Evolutionary conservation across 2,888 invertebrate genomes (phyloP).

Genomic region (Mimachlamys varia): DNA sequence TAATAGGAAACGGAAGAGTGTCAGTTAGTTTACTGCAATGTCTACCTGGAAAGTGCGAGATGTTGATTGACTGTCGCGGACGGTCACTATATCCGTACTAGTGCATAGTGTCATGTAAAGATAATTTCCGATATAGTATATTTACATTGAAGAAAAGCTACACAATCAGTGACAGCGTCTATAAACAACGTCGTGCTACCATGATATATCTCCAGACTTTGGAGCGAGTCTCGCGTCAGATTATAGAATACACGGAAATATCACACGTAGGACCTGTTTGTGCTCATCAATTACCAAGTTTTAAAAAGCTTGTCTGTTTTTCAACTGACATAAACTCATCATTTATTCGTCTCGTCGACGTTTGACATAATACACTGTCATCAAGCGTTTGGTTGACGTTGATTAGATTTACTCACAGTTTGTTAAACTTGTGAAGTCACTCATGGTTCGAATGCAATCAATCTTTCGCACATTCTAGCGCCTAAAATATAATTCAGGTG

Average conservation of each 20-base stretch:
- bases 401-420: neutral
- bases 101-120: too few relatives aligned
- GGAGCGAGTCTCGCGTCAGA: neutral
- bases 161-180: too few relatives aligned
- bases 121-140: too few relatives aligned
- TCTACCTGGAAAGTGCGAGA: too few relatives aligned
- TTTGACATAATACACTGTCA: slow-evolving; percentile 21
- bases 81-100: too few relatives aligned
- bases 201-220: neutral
- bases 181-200: too few relatives aligned
- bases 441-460: slow-evolving; percentile 31
- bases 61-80: too few relatives aligned
- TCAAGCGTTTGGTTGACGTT: neutral
- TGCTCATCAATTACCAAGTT: neutral
- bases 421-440: slow-evolving; percentile 19
- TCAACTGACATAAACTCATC: slow-evolving; percentile 19
- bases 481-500: neutral
- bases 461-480: slow-evolving; percentile 13
- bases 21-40: too few relatives aligned
- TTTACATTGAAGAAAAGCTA: too few relatives aligned
- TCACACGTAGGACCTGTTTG: neutral
- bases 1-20: too few relatives aligned
- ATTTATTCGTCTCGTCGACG: slow-evolving; percentile 29
- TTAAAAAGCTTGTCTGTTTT: slow-evolving; percentile 14
- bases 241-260: slow-evolving; percentile 7